These are phyloP conservation scores for Bursaphelenchus okinawaensis DNA, from an alignment of 2,888 invertebrate genomes.

Conservation along the genomic window DNA sequence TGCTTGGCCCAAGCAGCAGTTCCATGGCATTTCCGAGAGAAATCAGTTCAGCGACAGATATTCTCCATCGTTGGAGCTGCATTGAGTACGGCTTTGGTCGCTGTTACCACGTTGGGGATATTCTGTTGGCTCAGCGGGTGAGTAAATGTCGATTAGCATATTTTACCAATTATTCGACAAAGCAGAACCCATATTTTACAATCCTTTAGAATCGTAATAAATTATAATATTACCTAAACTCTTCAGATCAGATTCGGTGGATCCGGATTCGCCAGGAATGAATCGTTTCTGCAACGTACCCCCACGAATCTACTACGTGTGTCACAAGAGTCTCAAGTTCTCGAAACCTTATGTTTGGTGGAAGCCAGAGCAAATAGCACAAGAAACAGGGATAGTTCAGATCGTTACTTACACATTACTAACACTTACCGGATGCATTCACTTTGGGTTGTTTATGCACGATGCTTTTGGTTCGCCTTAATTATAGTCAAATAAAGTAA, in stretches of 20 bases:
- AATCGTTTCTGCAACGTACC: conserved; percentile 21
- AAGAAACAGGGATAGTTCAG: conserved; percentile 23
- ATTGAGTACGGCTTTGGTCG: conserved; percentile 14
- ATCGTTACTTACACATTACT: conserved; percentile 20
- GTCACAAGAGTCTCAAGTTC: conserved; percentile 26
- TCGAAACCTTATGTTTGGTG: conserved; percentile 27
- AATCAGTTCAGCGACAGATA: conserved; percentile 13
- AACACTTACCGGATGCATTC: conserved; percentile 16
- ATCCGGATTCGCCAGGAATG: neutral
- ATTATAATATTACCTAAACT: neutral
- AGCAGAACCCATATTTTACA: neutral
- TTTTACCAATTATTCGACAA: neutral
- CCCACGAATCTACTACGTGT: conserved; percentile 15
- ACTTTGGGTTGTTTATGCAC: conserved; percentile 24
- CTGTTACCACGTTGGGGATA: conserved; percentile 25
- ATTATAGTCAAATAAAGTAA: too few species aligned
- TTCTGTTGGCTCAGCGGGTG: conserved; percentile 23
- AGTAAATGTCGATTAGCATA: neutral
- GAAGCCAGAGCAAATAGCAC: conserved; percentile 23
- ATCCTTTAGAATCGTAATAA: neutral
- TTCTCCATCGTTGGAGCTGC: conserved; percentile 27
- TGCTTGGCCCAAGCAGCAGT: conserved; percentile 24
- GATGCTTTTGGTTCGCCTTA: conserved; percentile 24
- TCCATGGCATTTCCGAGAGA: conserved; percentile 22
- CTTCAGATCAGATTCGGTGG: conserved; percentile 4